These are phyloP conservation scores for Myrmophylax atrothorax DNA, from an alignment of 2,113 vertebrate genomes.

Conservation along the genomic window DNA sequence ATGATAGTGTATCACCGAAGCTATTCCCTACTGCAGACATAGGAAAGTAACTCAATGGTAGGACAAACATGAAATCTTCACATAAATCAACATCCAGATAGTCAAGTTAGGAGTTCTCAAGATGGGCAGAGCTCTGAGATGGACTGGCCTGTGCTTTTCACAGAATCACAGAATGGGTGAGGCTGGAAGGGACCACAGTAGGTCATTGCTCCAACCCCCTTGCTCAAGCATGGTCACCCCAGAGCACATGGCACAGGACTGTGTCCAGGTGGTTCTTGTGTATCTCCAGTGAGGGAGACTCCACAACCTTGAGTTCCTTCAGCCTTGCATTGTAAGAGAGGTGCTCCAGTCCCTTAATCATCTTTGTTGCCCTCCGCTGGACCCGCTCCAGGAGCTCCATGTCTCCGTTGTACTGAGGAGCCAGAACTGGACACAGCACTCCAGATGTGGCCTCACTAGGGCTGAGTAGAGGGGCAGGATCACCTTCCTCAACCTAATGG, in stretches of 20 bases:
- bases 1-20: background rate
- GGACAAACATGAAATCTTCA: background rate
- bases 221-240: background rate
- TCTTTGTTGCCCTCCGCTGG: background rate
- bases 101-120: background rate
- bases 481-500: background rate
- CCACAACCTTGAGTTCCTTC: background rate
- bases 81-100: background rate
- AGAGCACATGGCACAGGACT: background rate
- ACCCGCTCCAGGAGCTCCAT: accelerated
- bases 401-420: background rate
- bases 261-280: background rate
- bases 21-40: background rate
- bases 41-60: background rate
- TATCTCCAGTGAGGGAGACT: background rate
- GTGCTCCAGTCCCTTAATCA: background rate
- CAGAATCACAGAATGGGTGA: no score
- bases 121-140: background rate
- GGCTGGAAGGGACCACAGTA: background rate
- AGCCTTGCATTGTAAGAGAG: background rate
- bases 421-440: background rate
- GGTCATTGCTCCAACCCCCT: no score
- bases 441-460: background rate
- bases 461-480: background rate
- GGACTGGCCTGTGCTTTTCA: background rate